These are phyloP conservation scores for Alitta virens DNA, from an alignment of 2,888 invertebrate genomes.

Conservation along the genomic window DNA sequence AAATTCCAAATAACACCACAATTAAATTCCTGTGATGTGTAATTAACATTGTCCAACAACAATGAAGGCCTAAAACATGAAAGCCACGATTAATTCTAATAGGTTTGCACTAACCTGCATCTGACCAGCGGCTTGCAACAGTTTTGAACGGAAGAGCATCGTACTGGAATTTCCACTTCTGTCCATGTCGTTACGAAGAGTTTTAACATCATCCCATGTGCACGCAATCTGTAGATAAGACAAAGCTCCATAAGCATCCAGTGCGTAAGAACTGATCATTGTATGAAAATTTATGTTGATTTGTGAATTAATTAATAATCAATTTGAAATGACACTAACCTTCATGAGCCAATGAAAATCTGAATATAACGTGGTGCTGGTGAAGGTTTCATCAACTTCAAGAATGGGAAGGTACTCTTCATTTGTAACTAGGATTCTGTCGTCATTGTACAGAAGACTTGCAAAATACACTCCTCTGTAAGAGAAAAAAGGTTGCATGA, in stretches of 20 bases:
- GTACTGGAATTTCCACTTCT: constrained; percentile 86
- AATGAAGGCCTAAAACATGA: too few relatives aligned
- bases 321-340: constrained; percentile 59
- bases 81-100: too few relatives aligned
- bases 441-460: constrained; percentile 90
- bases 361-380: constrained; percentile 75
- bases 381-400: constrained; percentile 94
- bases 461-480: constrained; percentile 89
- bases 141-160: constrained; percentile 83
- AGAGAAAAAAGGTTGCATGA: too few relatives aligned
- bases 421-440: constrained; percentile 91
- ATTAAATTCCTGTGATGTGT: too few relatives aligned
- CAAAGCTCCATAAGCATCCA: too few relatives aligned
- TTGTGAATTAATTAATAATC: too few relatives aligned
- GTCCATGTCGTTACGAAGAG: constrained; percentile 89
- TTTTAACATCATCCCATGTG: constrained; percentile 94
- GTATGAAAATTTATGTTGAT: too few relatives aligned
- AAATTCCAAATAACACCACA: constrained; percentile 41
- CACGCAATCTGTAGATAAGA: constrained; percentile 77
- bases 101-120: constrained; percentile 68
- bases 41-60: too few relatives aligned
- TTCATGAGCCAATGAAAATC: constrained; percentile 99
- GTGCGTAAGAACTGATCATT: too few relatives aligned
- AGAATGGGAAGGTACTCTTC: constrained; percentile 96
- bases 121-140: constrained; percentile 87